Evolutionary conservation across 2,888 invertebrate species (phyloP).

Genomic region (Drosophila leonis): DNA sequence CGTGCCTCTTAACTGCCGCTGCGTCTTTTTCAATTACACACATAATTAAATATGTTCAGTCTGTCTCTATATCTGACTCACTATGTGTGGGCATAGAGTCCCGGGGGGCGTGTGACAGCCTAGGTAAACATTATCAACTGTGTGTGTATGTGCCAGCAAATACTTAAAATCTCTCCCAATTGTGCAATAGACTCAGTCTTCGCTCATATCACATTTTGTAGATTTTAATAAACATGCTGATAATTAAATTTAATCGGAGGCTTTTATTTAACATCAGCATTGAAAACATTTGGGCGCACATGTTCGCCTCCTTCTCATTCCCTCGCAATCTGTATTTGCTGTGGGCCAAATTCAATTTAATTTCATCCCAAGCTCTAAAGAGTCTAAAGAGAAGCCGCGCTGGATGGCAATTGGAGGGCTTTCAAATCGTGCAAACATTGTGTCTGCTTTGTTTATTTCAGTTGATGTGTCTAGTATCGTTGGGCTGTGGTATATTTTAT

Average conservation of each 20-base stretch:
- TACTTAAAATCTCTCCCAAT: slow-evolving; percentile 74
- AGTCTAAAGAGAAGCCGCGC: slow-evolving; percentile 26
- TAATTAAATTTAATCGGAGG: slow-evolving; percentile 78
- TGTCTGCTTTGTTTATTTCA: slow-evolving; percentile 49
- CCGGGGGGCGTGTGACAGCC: slow-evolving; percentile 48
- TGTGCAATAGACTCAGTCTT: slow-evolving; percentile 56
- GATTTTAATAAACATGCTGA: slow-evolving; percentile 78
- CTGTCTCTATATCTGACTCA: slow-evolving; percentile 25
- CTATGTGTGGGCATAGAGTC: slow-evolving; percentile 43
- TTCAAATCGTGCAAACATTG: slow-evolving; percentile 56
- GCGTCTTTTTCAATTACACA: slow-evolving; percentile 78
- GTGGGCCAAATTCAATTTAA: slow-evolving; percentile 73
- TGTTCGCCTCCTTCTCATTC: not conserved
- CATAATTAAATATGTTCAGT: slow-evolving; percentile 76
- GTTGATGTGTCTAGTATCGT: slow-evolving; percentile 54
- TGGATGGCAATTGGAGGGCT: slow-evolving; percentile 11
- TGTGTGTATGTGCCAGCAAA: slow-evolving; percentile 29
- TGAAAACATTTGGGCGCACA: slow-evolving; percentile 31
- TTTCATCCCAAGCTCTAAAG: slow-evolving; percentile 39
- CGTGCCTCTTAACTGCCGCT: slow-evolving; percentile 71
- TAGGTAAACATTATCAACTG: slow-evolving; percentile 36
- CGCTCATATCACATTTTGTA: slow-evolving; percentile 64
- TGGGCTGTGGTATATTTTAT: slow-evolving; percentile 32
- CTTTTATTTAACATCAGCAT: slow-evolving; percentile 74
- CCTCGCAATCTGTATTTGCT: slow-evolving; percentile 60